Base-by-base conservation (phyloP, 1,140 invertebrate genomes). In the Ectropis grisescens region DNA sequence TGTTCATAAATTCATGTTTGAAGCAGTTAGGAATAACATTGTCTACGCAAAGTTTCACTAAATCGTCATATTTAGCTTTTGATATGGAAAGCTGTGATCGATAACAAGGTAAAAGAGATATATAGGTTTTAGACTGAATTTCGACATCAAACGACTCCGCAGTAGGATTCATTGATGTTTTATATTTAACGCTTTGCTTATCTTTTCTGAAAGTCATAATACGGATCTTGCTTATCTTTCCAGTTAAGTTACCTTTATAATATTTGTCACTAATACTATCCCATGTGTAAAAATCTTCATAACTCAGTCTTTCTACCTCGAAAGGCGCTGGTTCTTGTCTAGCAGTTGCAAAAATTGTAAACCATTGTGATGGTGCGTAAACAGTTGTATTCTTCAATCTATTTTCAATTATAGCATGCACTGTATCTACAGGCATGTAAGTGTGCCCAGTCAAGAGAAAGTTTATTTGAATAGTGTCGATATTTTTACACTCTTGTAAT, bases 311-410 rank as follows among this genome's bases (percentile, higher is more conserved):
- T 22, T 39, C 33, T 12, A 43, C 40, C 9, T 29, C 19, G 4
- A 33, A 40, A 13, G 30, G 30, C 7, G 11, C 7, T 33, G 41
- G 37, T 19, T 48, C 22, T 28, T 40, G 13, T 29, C 32, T 10
- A 23, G 35, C 35, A n/a, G 28, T 30, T 30, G 27, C 12, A 30
- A 37, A 30, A 15, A 37, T 11, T 11, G 51, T 61, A 35, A 38
- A 36, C 54, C 51, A 58, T 41, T 56, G 43, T 40, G 50, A 55
- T 23, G 51, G 51, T 23, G 47, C 51, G 28, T 42, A 51, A n/a
- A 58, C 38, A n/a, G 29, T 50, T 14, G 48, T 52, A 11, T 36
- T 40, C 31, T 48, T 43, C 46, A 12, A 30, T 37, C 12, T n/a
- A 12, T 29, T 30, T 23, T 37, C 35, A 12, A 37, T 23, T 24